Base-by-base conservation (phyloP, 2,113 vertebrate genomes). In the Todiramphus saurophagus region DNA sequence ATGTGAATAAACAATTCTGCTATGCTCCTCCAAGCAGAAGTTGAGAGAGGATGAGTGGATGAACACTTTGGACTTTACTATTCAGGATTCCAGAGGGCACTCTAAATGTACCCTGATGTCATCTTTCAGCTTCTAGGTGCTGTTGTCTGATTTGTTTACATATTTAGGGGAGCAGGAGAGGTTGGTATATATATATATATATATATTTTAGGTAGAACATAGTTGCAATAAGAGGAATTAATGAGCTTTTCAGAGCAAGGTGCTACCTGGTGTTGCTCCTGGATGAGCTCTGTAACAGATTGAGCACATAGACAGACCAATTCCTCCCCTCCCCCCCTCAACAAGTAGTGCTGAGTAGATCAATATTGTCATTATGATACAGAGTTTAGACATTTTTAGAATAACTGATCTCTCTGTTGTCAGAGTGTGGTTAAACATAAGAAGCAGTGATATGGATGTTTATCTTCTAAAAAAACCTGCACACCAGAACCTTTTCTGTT, bases 101-200 rank as follows among this genome's bases (percentile, higher is more conserved):
- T 24, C 8, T 37, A 39, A 11, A 48, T 59, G 4, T 60, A 37
- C 2, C 14, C 5, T 46, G 13, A 56, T 43, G n/a, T 33, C 56
- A 72, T 5, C 18, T 87, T 55, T 82, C 37, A 44, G 5, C 46
- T 83, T 74, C 19, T 7, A 90, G 17, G 8, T 89, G 15, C 5
- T 16, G 56, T 41, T 41, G 41, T 56, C 51, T 67, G 5, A 74
- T 33, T 7, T 28, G 14, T 59, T 89, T 77, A 13, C 37, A 25
- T 59, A 12, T 64, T 56, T 2, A 73, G 56, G 3, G 5, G 7
- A 2, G 2, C 0, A 1, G 14, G 13, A 59, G 41, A 1, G 13
- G 9, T 46, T 69, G 7, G 14, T 46, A 20, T 46, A 20, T 10
- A 46, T 7, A 3, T 72, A 13, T 50, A 43, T 25, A 37, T 37